Evolutionary conservation across 1,140 invertebrate genomes (phyloP).

Genomic region (Trichonephila clavata): DNA sequence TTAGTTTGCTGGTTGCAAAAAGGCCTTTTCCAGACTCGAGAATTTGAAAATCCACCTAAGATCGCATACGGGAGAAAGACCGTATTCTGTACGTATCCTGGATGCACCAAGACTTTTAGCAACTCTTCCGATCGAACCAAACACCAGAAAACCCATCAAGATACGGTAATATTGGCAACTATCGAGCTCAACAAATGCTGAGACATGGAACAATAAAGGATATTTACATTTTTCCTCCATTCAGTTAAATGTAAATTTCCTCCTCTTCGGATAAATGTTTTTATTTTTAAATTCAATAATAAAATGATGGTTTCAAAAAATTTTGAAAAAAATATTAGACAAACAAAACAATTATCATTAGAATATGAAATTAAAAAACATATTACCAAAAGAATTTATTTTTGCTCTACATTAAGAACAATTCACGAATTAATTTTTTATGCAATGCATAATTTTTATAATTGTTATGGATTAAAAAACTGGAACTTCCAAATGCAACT

Average conservation of each 20-base stretch:
- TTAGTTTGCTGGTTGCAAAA: conserved; percentile 95
- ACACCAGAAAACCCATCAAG: conserved; percentile 97
- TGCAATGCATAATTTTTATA: no score
- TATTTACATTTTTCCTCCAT: background rate
- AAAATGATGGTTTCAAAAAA: background rate
- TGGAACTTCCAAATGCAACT: no score
- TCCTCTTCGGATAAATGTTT: background rate
- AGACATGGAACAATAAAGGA: background rate
- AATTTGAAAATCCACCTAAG: conserved; percentile 97
- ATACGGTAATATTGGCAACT: conserved; percentile 89
- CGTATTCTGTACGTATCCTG: conserved; percentile 84
- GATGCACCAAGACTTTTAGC: conserved; percentile 95
- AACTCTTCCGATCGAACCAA: conserved; percentile 98
- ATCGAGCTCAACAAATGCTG: no score
- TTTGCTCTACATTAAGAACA: no score
- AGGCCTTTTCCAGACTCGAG: conserved; percentile 97
- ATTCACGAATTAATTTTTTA: no score
- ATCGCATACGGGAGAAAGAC: conserved; percentile 92
- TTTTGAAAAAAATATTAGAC: no score
- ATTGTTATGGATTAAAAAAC: no score
- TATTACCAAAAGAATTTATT: no score
- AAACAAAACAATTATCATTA: no score
- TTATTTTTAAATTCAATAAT: background rate
- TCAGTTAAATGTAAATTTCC: background rate
- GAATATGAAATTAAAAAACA: no score